These are phyloP conservation scores for Cheirogaleus major DNA, from an alignment of 2,797 vertebrate species.

Conservation along the genomic window DNA sequence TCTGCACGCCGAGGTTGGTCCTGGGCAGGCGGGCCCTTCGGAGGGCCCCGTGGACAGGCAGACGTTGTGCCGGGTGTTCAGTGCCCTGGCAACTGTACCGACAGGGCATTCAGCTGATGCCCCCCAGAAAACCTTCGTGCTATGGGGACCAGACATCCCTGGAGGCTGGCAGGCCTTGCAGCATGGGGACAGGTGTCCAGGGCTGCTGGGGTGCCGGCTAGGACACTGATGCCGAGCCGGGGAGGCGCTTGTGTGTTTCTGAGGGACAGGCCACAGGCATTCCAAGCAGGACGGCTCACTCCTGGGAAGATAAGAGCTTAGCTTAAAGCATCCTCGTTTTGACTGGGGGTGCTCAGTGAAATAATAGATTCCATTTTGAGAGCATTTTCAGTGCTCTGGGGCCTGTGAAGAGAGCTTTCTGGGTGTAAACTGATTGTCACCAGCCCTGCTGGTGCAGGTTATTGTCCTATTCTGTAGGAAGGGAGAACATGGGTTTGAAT, in stretches of 20 bases:
- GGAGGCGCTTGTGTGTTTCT: conserved; percentile 1
- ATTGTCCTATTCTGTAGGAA: neutral
- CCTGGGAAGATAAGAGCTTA: neutral
- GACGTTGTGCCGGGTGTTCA: neutral
- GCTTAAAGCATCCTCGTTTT: neutral
- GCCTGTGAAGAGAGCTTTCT: neutral
- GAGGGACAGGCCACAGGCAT: neutral
- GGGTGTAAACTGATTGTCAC: neutral
- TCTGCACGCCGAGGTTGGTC: neutral
- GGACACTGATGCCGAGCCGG: too few relatives aligned
- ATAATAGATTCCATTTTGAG: neutral
- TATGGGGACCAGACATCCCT: neutral
- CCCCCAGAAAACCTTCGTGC: neutral
- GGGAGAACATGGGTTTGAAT: neutral
- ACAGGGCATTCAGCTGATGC: neutral
- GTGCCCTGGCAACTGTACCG: neutral
- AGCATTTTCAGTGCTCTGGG: neutral
- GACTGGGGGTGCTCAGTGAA: neutral
- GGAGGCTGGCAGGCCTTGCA: neutral
- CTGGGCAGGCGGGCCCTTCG: neutral
- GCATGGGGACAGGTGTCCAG: neutral
- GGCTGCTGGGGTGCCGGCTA: neutral
- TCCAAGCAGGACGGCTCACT: neutral
- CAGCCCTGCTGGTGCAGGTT: neutral
- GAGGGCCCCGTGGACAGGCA: neutral